These are phyloP conservation scores for Dipodomys stephensi DNA, from an alignment of 2,113 vertebrate species.

Conservation along the genomic window DNA sequence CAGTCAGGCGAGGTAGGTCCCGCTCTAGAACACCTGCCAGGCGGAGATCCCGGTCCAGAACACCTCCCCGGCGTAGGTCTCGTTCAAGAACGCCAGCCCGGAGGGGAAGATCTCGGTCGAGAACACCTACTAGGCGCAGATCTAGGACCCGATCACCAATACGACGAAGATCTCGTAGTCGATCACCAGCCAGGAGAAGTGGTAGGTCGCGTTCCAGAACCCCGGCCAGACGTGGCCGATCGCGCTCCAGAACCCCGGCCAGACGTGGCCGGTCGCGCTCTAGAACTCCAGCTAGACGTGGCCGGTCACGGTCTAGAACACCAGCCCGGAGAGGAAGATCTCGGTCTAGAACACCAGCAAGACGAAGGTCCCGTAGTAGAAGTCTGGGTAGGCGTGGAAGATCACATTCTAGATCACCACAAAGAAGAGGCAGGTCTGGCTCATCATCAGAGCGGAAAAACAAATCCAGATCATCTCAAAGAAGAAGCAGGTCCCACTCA, in stretches of 20 bases:
- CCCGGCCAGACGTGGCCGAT: conserved; percentile 70
- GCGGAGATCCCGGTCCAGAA: conserved; percentile 68
- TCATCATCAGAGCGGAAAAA: conserved; percentile 81
- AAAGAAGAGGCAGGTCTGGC: conserved; percentile 81
- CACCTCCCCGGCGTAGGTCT: conserved; percentile 66
- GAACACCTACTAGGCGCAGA: conserved; percentile 75
- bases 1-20: conserved; percentile 78
- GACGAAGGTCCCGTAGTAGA: conserved; percentile 79
- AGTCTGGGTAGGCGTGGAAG: conserved; percentile 78
- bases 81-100: conserved; percentile 71
- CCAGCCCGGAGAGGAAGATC: conserved; percentile 80
- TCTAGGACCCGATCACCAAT: conserved; percentile 77
- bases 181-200: conserved; percentile 71
- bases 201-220: conserved; percentile 78
- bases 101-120: conserved; percentile 78
- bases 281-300: conserved; percentile 72
- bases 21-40: conserved; percentile 77
- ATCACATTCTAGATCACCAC: conserved; percentile 81
- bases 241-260: conserved; percentile 74
- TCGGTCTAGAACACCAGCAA: conserved; percentile 78
- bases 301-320: conserved; percentile 78
- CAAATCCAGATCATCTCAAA: conserved; percentile 77
- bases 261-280: conserved; percentile 65
- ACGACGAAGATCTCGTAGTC: conserved; percentile 75
- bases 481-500: conserved; percentile 78